Evolutionary conservation across 2,888 invertebrate genomes (phyloP), one percentile per base, ranked within the genome.

Genomic region (Drosophila austrosaltans): DNA sequence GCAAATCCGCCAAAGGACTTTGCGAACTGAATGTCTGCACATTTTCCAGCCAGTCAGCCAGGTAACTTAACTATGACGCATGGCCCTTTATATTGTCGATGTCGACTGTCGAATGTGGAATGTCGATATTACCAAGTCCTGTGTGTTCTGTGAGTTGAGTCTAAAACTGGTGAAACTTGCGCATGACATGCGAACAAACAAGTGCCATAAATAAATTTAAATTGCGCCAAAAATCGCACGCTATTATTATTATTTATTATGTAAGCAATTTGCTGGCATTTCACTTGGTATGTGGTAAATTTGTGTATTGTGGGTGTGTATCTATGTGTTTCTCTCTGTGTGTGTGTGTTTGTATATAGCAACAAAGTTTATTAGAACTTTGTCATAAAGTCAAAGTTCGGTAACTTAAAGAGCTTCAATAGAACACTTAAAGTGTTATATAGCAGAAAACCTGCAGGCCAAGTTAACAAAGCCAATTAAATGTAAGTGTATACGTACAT

Each of bases 191-290:
- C 72, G 63, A 63, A 71, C 71, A 76, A 87, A 69, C 71, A 74
- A 77, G 67, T 66, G 70, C 76, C 78, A 87, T 85, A 87, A 87
- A 87, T 83, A 88, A 78, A 83, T 88, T 86, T 82, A 86, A 84
- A 88, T 86, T 84, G 87, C 87, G 83, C 79, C 86, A 84, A 86
- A 88, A 88, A 88, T 88, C 88, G 81, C 86, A 84, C 77, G 86
- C 72, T 82, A 83, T 88, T 86, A 86, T 88, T 88, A 82, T 86
- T 86, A 84, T 84, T 88, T 88, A 88, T 86, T 88, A 88, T 84
- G 81, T 72, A 79, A 87, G 88, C 85, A 84, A 87, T 82, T 82
- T 87, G 70, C 82, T 65, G 75, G 72, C 77, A 84, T 75, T 79
- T 71, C 59, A 61, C 44, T 59, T 58, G 48, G 58, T 39, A 39